Percentiles rank a stretch among this genome's conserved stretches.
Evolutionary conservation across 1,140 invertebrate genomes (phyloP).

Genomic region (Camponotus vicinus): DNA sequence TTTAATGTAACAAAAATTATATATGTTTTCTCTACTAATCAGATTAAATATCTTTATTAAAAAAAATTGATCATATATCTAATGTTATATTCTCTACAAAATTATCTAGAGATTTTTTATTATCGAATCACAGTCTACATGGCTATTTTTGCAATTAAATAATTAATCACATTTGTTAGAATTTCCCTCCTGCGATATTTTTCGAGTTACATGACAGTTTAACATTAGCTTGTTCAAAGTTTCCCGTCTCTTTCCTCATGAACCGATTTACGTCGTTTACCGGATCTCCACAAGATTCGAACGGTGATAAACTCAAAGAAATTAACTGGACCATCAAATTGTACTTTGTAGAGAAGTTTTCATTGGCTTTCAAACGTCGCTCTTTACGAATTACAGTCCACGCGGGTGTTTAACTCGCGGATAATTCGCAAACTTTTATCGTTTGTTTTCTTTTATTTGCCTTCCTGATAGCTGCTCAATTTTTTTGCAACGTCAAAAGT

Average conservation of each 20-base stretch:
- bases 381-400: conserved; percentile 65
- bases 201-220: conserved; percentile 12
- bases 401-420: conserved; percentile 57
- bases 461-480: not conserved
- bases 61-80: not conserved
- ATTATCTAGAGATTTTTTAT: not conserved
- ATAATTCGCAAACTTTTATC: conserved; percentile 70
- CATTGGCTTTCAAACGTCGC: conserved; percentile 70
- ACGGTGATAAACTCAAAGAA: conserved; percentile 70
- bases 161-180: not conserved
- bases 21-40: not conserved
- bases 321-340: conserved; percentile 76
- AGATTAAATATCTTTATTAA: not conserved
- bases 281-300: conserved; percentile 59
- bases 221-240: conserved; percentile 52
- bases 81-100: not conserved
- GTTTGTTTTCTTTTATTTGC: conserved; percentile 26
- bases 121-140: not conserved
- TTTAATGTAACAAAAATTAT: not conserved
- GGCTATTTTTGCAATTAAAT: not conserved
- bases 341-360: conserved; percentile 72
- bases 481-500: conserved; percentile 3
- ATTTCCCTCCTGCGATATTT: conserved; percentile 29
- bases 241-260: conserved; percentile 10
- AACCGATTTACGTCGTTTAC: conserved; percentile 49